Conservation (phyloP, 1,140 invertebrate species). For the Calephelis nemesis region DNA sequence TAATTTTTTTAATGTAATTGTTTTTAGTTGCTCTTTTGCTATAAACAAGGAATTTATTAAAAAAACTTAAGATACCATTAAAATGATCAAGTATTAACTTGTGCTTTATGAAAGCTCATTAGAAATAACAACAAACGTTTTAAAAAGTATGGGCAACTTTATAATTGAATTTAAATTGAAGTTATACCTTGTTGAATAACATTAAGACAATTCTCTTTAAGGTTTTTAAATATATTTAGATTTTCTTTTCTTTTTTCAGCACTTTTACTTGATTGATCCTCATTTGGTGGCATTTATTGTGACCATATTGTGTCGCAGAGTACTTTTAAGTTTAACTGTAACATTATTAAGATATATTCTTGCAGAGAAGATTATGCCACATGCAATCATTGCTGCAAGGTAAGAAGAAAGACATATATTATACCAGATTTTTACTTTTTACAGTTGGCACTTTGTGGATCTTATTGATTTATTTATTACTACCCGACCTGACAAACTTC, state of each 20-base stretch:
- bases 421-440: too few relatives aligned
- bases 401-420: background rate
- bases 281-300: constrained; percentile 91
- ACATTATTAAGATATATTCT: constrained; percentile 44
- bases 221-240: background rate
- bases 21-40: too few relatives aligned
- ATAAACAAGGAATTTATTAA: too few relatives aligned
- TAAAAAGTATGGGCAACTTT: too few relatives aligned
- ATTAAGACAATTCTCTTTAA: background rate
- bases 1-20: too few relatives aligned
- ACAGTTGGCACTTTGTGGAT: too few relatives aligned
- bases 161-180: too few relatives aligned
- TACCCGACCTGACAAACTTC: too few relatives aligned
- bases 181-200: background rate
- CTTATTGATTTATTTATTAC: too few relatives aligned
- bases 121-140: background rate
- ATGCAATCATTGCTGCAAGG: constrained; percentile 67
- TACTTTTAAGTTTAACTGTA: constrained; percentile 82
- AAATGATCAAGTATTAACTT: too few relatives aligned
- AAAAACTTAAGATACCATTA: too few relatives aligned
- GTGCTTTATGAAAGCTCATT: too few relatives aligned
- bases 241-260: constrained; percentile 83
- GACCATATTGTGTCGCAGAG: constrained; percentile 87
- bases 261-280: constrained; percentile 96
- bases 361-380: constrained; percentile 57